Evolutionary conservation across 2,113 vertebrate genomes (phyloP).

Genomic region (Ailurus styani): DNA sequence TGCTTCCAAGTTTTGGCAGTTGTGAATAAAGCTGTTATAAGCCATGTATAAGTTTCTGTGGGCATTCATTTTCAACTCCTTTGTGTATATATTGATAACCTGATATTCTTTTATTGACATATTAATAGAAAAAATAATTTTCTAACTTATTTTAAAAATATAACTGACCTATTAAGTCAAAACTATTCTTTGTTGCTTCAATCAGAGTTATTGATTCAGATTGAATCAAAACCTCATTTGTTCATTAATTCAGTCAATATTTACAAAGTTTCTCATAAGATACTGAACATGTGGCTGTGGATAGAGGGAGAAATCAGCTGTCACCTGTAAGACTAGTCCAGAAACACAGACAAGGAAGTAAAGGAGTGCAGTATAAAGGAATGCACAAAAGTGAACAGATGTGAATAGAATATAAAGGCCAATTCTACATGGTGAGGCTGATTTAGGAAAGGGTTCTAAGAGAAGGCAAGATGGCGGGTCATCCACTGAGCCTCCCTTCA

Average conservation of each 20-base stretch:
- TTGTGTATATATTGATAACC: not conserved
- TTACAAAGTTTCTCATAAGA: not conserved
- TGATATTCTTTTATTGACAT: not conserved
- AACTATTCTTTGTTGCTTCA: not conserved
- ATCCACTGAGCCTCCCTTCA: not conserved
- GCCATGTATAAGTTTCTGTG: not conserved
- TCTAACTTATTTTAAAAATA: not conserved
- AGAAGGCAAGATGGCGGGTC: not conserved
- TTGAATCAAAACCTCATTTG: not conserved
- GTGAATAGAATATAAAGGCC: not conserved
- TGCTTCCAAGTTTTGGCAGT: not conserved
- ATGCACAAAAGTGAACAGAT: not conserved
- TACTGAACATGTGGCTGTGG: not conserved
- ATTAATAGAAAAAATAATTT: not conserved
- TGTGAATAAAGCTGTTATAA: not conserved
- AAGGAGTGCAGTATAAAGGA: too few relatives aligned
- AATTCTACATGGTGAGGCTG: not conserved
- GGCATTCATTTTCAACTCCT: not conserved
- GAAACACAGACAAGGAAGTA: not conserved
- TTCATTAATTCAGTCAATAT: not conserved
- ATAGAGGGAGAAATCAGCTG: not conserved
- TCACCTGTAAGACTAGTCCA: not conserved
- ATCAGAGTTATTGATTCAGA: not conserved
- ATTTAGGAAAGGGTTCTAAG: not conserved
- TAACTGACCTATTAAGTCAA: not conserved